Evolutionary conservation across 2,797 vertebrate species (phyloP), one percentile per base, ranked within the genome.

Genomic region (Hydrophis major): DNA sequence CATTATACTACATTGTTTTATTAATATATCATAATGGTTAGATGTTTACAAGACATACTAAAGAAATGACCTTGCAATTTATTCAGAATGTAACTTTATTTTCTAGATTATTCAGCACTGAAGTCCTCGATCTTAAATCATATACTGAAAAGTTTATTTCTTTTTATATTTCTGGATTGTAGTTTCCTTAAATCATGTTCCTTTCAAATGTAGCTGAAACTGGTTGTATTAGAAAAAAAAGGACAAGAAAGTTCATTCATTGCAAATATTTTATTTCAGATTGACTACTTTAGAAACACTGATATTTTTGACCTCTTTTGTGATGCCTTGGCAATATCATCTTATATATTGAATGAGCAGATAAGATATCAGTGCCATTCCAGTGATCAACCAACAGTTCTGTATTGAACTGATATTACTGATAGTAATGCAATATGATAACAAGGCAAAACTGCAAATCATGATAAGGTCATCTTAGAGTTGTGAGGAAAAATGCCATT

Each of bases 391-490:
- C 86, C 91, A 95, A 89, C 63, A 92, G 47, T 86, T 95, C 89
- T 93, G 6, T 94, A 90, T 93, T 89, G 16, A 89, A 89, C 89
- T 90, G 94, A 92, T 90, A 91, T 2, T 53, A 95, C 0, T 93
- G 69, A 94, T 96, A 96, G 59, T 93, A 94, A 94, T 93, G 94
- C 28, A 87, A 66, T 92, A 94, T 28, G 90, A 74, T 93, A 93
- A 95, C 93, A 93, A 4, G 95, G 92, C 92, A 95, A 95, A 92
- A 60, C 28, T 66, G 86, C 90, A 95, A 94, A 93, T 6, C 94
- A 86, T 25, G 69, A 91, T 92, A 90, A 94, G 87, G 69, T 6
- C 89, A 92, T 89, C 95, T 88, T 92, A 63, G 60, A 86, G 56
- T 89, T 91, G 20, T 55, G 53, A 47, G 83, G 55, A 92, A 90